A percentile compares a stretch with the other conserved stretches of the same genome.
These are phyloP conservation scores for Notodonta dromedarius DNA, from an alignment of 2,888 invertebrate genomes.

Conservation along the genomic window DNA sequence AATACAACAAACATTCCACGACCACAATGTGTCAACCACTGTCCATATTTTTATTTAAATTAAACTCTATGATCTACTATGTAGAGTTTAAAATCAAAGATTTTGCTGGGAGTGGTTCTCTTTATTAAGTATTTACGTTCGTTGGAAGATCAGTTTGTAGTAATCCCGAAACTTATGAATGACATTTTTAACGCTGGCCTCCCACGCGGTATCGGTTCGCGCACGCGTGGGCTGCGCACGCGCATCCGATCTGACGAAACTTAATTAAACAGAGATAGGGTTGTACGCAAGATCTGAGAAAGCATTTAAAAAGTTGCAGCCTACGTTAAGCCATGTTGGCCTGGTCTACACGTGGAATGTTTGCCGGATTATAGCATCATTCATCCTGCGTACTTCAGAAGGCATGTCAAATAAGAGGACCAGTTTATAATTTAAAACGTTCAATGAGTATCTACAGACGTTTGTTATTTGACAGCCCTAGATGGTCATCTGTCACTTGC, in stretches of 20 bases:
- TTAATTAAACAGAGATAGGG: conserved; percentile 1
- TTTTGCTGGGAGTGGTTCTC: background rate
- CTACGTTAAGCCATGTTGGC: too few relatives aligned
- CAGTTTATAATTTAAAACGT: too few relatives aligned
- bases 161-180: conserved; percentile 6
- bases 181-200: conserved; percentile 2
- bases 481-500: conserved; percentile 13
- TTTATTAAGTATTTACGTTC: background rate
- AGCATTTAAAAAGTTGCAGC: too few relatives aligned
- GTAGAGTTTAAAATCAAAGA: background rate
- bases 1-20: conserved; percentile 1
- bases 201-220: conserved; percentile 1
- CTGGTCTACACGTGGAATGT: too few relatives aligned
- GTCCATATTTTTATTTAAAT: background rate
- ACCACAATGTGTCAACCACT: background rate
- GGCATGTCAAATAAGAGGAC: too few relatives aligned
- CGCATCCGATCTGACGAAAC: conserved; percentile 5
- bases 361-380: too few relatives aligned
- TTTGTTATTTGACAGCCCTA: background rate
- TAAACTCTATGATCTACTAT: background rate
- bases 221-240: background rate
- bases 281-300: background rate
- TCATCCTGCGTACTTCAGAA: too few relatives aligned
- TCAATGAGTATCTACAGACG: background rate
- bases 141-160: background rate